Evolutionary conservation across 2,113 vertebrate species (phyloP).

Genomic region (Ptyas mucosa): DNA sequence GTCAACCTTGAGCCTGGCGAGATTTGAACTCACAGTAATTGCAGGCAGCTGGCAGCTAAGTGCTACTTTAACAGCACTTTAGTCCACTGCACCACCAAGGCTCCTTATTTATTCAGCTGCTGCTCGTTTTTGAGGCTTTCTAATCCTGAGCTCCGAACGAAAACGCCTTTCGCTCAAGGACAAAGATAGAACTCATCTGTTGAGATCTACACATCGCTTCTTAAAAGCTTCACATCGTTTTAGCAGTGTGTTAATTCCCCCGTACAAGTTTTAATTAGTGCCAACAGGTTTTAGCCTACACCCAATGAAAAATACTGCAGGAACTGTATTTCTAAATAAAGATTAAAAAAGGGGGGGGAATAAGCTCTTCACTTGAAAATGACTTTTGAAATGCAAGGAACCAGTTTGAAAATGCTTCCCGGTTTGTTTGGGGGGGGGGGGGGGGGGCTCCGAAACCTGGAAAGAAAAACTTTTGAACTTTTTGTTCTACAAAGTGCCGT

Average conservation of each 20-base stretch:
- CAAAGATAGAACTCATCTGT: not conserved
- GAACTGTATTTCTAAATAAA: not conserved
- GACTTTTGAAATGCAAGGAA: not conserved
- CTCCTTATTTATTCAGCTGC: not conserved
- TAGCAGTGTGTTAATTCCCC: not conserved
- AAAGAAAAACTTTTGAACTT: not conserved
- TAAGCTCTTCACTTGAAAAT: not conserved
- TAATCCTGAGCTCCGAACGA: not conserved
- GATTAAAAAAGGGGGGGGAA: not conserved
- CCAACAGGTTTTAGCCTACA: not conserved
- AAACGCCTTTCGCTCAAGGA: not conserved
- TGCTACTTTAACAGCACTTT: too few species aligned
- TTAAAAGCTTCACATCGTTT: not conserved
- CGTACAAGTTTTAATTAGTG: not conserved
- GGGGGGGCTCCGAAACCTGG: not conserved
- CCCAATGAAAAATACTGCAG: not conserved
- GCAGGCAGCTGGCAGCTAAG: too few species aligned
- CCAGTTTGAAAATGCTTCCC: not conserved
- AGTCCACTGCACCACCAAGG: too few species aligned
- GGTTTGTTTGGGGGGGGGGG: too few species aligned
- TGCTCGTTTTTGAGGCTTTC: not conserved
- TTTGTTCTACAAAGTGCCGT: not conserved
- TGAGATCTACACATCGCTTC: not conserved
- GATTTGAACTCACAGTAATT: too few species aligned
- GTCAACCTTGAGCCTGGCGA: too few species aligned